phyloP scores from a whole-genome alignment of 2,888 invertebrate species.

The Leucophenga montana region DNA sequence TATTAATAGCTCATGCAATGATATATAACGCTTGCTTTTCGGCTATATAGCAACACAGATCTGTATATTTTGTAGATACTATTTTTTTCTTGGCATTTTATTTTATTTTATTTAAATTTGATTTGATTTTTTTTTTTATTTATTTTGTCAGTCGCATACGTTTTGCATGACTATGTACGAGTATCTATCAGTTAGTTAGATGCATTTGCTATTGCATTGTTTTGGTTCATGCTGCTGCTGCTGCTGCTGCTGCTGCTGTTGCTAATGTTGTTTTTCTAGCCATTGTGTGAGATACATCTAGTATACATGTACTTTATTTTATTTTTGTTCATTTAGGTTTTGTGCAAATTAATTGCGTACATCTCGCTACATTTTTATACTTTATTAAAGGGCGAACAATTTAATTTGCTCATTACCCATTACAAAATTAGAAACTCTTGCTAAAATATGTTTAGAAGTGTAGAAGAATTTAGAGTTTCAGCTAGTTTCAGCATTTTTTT shows the following conservation, averaged over 20 bases:
- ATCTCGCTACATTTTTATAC: not conserved
- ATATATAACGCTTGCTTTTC: slow-evolving; percentile 1
- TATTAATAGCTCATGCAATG: slow-evolving; percentile 49
- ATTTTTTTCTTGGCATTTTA: not conserved
- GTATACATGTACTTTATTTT: not conserved
- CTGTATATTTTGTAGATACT: slow-evolving; percentile 21
- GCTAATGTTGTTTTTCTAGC: not conserved
- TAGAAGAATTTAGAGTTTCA: too few species aligned
- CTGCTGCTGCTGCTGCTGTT: slow-evolving; percentile 4
- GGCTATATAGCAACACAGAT: slow-evolving; percentile 27
- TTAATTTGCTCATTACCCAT: too few species aligned
- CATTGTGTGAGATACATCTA: not conserved
- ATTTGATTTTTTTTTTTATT: not conserved
- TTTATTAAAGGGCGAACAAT: too few species aligned
- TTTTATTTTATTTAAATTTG: not conserved
- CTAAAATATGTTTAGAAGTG: too few species aligned
- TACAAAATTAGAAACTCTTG: too few species aligned
- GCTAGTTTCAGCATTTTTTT: too few species aligned
- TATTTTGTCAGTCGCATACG: too few species aligned
- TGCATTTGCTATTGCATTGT: slow-evolving; percentile 1
- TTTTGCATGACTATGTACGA: slow-evolving; percentile 18
- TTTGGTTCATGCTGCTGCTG: slow-evolving; percentile 4
- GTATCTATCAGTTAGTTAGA: slow-evolving; percentile 18
- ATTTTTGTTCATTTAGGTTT: slow-evolving; percentile 10
- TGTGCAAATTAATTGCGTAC: slow-evolving; percentile 23